Conservation (phyloP, 2,113 vertebrate genomes). For the Cephalopterus ornatus region DNA sequence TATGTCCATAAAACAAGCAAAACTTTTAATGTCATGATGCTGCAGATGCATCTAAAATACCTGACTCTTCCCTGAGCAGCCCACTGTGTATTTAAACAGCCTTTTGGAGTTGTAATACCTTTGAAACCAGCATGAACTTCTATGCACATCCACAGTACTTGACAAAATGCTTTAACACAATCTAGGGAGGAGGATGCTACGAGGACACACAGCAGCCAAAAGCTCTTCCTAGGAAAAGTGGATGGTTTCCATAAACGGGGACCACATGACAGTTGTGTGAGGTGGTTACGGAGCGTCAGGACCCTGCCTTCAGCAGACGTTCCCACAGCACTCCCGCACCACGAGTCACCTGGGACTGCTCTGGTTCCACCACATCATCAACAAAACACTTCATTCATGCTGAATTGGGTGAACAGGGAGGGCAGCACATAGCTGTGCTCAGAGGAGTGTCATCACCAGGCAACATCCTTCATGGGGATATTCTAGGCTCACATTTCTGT, state of each 20-base stretch:
- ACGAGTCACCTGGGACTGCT: conserved; percentile 34
- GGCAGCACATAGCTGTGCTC: conserved; percentile 4
- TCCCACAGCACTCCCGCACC: not conserved
- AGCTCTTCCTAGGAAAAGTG: not conserved
- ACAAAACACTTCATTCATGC: conserved; percentile 12
- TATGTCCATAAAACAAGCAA: not conserved
- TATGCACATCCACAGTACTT: not conserved
- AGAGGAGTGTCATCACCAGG: not conserved
- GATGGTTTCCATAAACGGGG: not conserved
- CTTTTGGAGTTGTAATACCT: not conserved
- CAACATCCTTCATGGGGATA: not conserved
- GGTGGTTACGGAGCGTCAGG: not conserved
- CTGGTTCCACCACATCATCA: not conserved
- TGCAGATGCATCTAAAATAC: not conserved
- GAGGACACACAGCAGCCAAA: not conserved
- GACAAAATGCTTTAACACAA: not conserved
- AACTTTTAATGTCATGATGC: not conserved
- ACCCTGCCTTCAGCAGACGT: not conserved
- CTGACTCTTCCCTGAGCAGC: not conserved
- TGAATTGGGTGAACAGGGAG: not conserved
- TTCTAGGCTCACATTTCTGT: not conserved
- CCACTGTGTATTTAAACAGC: not conserved
- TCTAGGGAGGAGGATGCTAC: not conserved
- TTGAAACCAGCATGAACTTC: not conserved
- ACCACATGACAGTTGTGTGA: not conserved